These are phyloP conservation scores for Keiferia lycopersicella DNA, from an alignment of 2,888 invertebrate genomes.

Conservation along the genomic window DNA sequence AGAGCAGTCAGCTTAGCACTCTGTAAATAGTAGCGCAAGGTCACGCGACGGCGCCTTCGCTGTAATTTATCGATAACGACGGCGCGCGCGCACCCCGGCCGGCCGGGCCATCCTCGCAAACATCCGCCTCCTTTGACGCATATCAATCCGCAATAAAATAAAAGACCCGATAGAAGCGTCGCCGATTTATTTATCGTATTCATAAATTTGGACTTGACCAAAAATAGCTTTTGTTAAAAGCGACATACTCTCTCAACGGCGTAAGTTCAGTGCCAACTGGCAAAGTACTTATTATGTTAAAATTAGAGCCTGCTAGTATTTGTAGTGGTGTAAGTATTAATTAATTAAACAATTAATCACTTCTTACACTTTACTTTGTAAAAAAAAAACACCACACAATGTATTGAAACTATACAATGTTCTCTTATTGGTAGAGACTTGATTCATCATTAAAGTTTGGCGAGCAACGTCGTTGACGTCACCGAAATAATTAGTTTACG, in stretches of 20 bases:
- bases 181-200: slow-evolving; percentile 10
- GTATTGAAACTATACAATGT: not conserved
- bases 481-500: slow-evolving; percentile 20
- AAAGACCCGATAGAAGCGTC: slow-evolving; percentile 14
- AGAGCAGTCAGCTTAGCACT: slow-evolving; percentile 47
- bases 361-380: not conserved
- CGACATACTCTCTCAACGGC: not conserved
- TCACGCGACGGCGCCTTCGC: slow-evolving; percentile 50
- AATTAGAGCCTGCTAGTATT: too few relatives aligned
- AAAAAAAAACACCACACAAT: not conserved
- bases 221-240: slow-evolving; percentile 2
- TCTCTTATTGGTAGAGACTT: not conserved
- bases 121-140: slow-evolving; percentile 48
- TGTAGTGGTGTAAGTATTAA: not conserved
- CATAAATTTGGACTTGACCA: not conserved
- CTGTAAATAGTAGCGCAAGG: slow-evolving; percentile 74
- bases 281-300: not conserved
- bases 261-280: not conserved
- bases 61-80: slow-evolving; percentile 59
- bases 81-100: slow-evolving; percentile 45
- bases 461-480: slow-evolving; percentile 4
- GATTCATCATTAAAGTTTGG: slow-evolving; percentile 12
- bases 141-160: slow-evolving; percentile 30
- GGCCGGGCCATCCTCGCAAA: slow-evolving; percentile 44
- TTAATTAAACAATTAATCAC: not conserved